phyloP scores from a whole-genome alignment of 2,797 vertebrate genomes.

The Gallinago stenura region DNA sequence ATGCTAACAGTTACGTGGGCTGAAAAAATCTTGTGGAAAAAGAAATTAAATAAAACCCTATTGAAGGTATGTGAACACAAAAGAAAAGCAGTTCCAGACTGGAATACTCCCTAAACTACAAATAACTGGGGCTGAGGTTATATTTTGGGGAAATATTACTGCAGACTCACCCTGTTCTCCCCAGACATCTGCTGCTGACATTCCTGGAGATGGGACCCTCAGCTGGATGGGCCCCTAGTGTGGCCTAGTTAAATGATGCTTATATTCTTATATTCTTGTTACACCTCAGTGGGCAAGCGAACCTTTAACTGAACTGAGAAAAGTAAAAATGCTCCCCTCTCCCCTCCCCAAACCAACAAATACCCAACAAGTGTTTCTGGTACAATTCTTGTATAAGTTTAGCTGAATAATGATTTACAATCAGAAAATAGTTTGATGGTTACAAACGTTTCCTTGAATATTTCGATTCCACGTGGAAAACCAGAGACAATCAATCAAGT shows the following conservation, averaged over 20 bases:
- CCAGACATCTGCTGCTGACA: not conserved
- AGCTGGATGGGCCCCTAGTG: not conserved
- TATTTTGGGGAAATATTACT: not conserved
- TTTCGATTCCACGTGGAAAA: not conserved
- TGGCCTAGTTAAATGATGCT: not conserved
- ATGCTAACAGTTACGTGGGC: not conserved
- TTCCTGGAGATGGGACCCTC: not conserved
- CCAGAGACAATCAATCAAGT: not conserved
- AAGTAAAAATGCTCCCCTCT: not conserved
- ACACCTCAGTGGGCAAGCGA: not conserved
- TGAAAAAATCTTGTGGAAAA: not conserved
- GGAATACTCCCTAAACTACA: not conserved
- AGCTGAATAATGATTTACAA: not conserved
- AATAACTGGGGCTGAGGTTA: not conserved
- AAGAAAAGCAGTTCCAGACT: not conserved
- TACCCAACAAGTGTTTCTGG: not conserved
- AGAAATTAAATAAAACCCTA: not conserved
- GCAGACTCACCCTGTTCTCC: not conserved
- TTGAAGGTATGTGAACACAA: not conserved
- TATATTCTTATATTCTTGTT: not conserved
- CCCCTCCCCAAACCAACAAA: not conserved
- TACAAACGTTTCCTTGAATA: not conserved
- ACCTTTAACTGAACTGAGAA: not conserved
- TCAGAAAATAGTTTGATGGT: not conserved
- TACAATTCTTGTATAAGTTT: not conserved